Conservation (phyloP, 2,797 vertebrate genomes). For the Myiotriccus ornatus region DNA sequence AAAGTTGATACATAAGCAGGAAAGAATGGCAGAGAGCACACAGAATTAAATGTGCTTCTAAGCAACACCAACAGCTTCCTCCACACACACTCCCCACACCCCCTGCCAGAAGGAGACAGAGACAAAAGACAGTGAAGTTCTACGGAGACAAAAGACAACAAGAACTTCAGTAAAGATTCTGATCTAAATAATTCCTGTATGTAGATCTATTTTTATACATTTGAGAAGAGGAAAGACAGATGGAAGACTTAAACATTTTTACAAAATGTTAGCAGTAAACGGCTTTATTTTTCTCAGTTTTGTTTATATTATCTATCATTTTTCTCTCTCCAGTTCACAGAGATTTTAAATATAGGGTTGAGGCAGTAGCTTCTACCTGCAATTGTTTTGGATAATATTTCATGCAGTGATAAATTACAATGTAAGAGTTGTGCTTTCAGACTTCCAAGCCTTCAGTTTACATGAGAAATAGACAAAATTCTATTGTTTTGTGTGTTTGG, state of each 20-base stretch:
- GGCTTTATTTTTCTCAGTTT: neutral
- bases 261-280: neutral
- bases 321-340: neutral
- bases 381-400: neutral
- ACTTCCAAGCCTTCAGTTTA: neutral
- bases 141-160: neutral
- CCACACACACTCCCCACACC: neutral
- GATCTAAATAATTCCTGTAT: neutral
- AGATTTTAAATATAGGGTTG: neutral
- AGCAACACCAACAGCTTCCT: neutral
- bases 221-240: neutral
- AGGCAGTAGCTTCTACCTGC: neutral
- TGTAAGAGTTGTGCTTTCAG: neutral
- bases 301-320: neutral
- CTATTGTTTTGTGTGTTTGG: neutral
- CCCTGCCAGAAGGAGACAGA: neutral
- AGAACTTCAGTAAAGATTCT: neutral
- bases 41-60: neutral
- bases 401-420: neutral
- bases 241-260: neutral
- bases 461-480: neutral
- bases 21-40: neutral
- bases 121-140: neutral
- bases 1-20: neutral
- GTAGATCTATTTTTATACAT: neutral